A percentile compares a stretch with the other conserved stretches of the same genome.
phyloP scores from a whole-genome alignment of 2,888 invertebrate species.

The Lasioglossum figueresi region DNA sequence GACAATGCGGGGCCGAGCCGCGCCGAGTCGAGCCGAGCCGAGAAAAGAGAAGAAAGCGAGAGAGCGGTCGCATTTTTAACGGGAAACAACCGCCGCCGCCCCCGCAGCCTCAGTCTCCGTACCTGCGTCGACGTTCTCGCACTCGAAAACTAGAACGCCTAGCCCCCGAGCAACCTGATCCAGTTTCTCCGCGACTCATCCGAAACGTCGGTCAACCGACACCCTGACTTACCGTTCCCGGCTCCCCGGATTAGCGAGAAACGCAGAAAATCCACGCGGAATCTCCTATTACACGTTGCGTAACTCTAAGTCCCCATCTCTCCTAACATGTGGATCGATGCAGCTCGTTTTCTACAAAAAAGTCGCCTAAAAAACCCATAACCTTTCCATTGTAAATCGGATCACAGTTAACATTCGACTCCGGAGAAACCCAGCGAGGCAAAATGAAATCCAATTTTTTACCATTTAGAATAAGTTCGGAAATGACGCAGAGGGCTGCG shows the following conservation, averaged over 20 bases:
- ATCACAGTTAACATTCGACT: too few relatives aligned
- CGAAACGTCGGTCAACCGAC: conserved; percentile 47
- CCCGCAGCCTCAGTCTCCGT: conserved; percentile 6
- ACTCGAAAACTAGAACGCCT: conserved; percentile 58
- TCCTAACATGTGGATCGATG: neutral
- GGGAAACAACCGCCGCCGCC: conserved; percentile 36
- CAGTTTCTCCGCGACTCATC: conserved; percentile 50
- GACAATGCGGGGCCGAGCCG: conserved; percentile 36
- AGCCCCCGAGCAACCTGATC: conserved; percentile 55
- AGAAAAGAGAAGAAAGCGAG: neutral
- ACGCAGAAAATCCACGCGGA: neutral
- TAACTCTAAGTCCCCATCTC: neutral
- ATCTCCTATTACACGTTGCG: neutral
- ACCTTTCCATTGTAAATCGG: neutral
- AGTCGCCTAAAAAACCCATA: neutral
- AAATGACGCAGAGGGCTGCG: neutral
- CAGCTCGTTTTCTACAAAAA: neutral
- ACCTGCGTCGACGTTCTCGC: conserved; percentile 44
- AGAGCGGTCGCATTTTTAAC: conserved; percentile 47
- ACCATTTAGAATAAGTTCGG: too few relatives aligned
- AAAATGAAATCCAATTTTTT: too few relatives aligned
- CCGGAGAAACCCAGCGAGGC: too few relatives aligned
- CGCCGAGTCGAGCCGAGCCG: neutral
- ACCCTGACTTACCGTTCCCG: neutral
- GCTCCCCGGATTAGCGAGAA: neutral